Evolutionary conservation across 2,797 vertebrate species (phyloP).

Genomic region (Acanthurus tractus): DNA sequence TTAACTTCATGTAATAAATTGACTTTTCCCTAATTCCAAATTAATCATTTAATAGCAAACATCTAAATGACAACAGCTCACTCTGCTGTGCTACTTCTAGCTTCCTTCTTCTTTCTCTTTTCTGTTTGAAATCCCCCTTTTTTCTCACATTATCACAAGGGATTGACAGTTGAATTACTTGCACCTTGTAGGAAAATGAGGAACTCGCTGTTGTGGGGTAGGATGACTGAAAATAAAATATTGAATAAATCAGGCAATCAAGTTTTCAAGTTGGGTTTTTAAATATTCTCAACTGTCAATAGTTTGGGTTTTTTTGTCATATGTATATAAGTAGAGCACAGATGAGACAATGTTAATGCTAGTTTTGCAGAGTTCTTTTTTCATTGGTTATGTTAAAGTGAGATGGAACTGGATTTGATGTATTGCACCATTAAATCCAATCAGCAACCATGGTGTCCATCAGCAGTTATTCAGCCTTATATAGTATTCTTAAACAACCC

Average conservation of each 20-base stretch:
- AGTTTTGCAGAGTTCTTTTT: neutral
- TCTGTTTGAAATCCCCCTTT: neutral
- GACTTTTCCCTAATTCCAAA: neutral
- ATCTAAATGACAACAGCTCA: neutral
- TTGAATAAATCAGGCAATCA: neutral
- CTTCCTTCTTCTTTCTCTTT: too few relatives aligned
- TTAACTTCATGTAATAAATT: neutral
- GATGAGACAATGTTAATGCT: neutral
- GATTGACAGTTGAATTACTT: neutral
- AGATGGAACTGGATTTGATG: neutral
- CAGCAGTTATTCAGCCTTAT: conserved; percentile 14
- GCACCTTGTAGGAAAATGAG: neutral
- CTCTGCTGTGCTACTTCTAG: neutral
- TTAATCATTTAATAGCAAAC: neutral
- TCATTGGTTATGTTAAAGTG: neutral
- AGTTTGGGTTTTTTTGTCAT: neutral
- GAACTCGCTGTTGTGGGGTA: neutral
- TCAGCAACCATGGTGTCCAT: conserved; percentile 12
- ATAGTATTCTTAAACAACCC: conserved; percentile 37
- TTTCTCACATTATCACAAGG: neutral
- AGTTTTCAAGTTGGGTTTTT: neutral
- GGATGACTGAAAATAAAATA: neutral
- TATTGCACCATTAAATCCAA: neutral
- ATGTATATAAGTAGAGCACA: neutral
- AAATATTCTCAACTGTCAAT: neutral